These are phyloP conservation scores for Orchesella flavescens DNA, from an alignment of 2,888 invertebrate genomes.

Conservation along the genomic window DNA sequence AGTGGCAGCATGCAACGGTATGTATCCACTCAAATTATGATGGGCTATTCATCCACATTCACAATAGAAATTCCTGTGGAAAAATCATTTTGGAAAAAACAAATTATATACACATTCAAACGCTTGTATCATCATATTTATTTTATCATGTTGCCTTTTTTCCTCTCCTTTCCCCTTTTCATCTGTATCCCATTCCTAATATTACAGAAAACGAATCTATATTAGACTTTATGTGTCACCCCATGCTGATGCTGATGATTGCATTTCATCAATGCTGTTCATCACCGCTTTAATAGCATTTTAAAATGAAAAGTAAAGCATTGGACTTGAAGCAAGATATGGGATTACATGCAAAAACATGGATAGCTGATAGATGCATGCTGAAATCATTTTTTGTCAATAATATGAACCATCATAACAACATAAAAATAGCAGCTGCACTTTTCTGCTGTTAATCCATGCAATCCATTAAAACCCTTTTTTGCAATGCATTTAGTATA, in stretches of 20 bases:
- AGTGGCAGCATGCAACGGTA: not conserved
- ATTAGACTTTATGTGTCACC: not conserved
- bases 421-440: not conserved
- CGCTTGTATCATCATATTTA: not conserved
- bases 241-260: too few species aligned
- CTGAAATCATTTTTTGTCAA: not conserved
- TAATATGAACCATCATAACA: not conserved
- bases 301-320: too few species aligned
- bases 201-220: not conserved
- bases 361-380: not conserved
- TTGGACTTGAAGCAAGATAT: too few species aligned
- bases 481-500: too few species aligned
- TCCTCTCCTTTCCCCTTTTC: too few species aligned
- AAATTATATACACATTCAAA: slow-evolving; percentile 3
- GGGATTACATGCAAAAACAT: too few species aligned
- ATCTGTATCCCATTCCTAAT: not conserved
- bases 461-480: too few species aligned
- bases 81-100: not conserved
- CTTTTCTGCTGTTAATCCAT: too few species aligned
- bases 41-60: not conserved
- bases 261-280: too few species aligned
- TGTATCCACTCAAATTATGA: not conserved
- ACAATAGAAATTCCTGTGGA: not conserved
- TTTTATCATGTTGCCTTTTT: not conserved
- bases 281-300: too few species aligned